Evolutionary conservation across 2,888 invertebrate species (phyloP), one percentile per base, ranked within the genome.

Genomic region (Athalia rosae): DNA sequence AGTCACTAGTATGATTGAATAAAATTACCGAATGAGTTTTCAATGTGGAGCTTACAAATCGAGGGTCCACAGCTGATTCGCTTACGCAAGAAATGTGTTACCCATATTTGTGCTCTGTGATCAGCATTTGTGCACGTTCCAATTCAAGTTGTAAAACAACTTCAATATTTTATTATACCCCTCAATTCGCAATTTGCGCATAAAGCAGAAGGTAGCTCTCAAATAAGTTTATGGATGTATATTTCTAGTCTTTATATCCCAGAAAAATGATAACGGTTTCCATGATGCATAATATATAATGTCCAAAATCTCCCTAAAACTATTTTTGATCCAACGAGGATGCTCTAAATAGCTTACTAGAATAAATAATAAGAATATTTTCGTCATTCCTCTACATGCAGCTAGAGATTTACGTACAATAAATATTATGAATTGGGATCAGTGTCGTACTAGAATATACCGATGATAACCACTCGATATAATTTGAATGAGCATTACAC

Each of bases 191-290:
- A 6, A 45, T 45, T 13, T 71, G 58, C 13, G 58, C 56, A 4
- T 71, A 56, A 71, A 71, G 15, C 15, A 58, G 71, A 71, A 71
- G 71, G 71, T 71, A 71, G 71, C 71, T 71, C 71, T 13, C 56
- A n/a, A 53, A 15, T 45, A 45, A 45, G 45, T 71, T 15, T 2
- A 28, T 28, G 28, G 28, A 28, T 28, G 28, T 28, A 2, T 28
- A 28, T 28, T 28, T 28, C 28, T 0, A 28, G 2, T 28, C 28
- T 28, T 28, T 28, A 0, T 28, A 28, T 28, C 28, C 28, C 28
- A 28, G 28, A 28, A 28, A 28, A 28, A 28, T 28, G 28, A 28
- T 28, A 53, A 4, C 53, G 5, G 11, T 58, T 56, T 71, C n/a
- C 56, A 56, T 69, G 3, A 0, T 53, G 6, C 8, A 50, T 11